phyloP scores from a whole-genome alignment of 2,113 vertebrate genomes.

The Heterotis niloticus region DNA sequence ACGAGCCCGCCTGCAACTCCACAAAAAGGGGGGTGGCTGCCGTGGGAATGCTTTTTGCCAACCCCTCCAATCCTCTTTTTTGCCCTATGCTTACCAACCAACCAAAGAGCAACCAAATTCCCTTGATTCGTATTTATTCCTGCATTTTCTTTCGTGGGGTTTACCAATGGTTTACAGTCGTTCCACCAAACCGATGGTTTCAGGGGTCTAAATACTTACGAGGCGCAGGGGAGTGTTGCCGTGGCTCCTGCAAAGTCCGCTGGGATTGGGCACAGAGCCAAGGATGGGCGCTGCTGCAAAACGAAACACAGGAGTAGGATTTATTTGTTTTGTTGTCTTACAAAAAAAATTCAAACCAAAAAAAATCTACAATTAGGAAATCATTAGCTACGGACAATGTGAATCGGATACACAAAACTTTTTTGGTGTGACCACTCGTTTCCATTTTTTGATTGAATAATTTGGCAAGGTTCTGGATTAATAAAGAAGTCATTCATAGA shows the following conservation, averaged over 20 bases:
- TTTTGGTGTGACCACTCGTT: conserved; percentile 26
- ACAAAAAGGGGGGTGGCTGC: conserved; percentile 55
- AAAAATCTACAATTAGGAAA: conserved; percentile 31
- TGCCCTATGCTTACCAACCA: conserved; percentile 64
- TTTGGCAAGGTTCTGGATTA: conserved; percentile 64
- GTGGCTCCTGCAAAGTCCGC: conserved; percentile 73
- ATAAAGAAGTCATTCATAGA: conserved; percentile 66
- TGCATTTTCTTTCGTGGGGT: conserved; percentile 35
- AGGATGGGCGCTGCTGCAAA: conserved; percentile 78
- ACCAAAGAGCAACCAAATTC: conserved; percentile 66
- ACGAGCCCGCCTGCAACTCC: conserved; percentile 67
- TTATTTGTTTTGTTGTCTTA: conserved; percentile 63
- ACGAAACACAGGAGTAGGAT: conserved; percentile 73
- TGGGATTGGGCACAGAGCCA: conserved; percentile 85
- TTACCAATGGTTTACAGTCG: conserved; percentile 55
- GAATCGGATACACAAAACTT: conserved; percentile 43
- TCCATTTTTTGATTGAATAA: conserved; percentile 56
- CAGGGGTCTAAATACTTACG: conserved; percentile 54
- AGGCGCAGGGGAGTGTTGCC: conserved; percentile 65
- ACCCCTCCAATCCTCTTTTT: conserved; percentile 44
- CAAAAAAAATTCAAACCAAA: neutral
- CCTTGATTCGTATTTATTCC: conserved; percentile 55
- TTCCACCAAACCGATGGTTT: conserved; percentile 41
- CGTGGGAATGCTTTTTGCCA: conserved; percentile 63
- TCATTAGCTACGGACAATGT: conserved; percentile 43